phyloP scores from a whole-genome alignment of 2,888 invertebrate genomes.

The Arge pagana region DNA sequence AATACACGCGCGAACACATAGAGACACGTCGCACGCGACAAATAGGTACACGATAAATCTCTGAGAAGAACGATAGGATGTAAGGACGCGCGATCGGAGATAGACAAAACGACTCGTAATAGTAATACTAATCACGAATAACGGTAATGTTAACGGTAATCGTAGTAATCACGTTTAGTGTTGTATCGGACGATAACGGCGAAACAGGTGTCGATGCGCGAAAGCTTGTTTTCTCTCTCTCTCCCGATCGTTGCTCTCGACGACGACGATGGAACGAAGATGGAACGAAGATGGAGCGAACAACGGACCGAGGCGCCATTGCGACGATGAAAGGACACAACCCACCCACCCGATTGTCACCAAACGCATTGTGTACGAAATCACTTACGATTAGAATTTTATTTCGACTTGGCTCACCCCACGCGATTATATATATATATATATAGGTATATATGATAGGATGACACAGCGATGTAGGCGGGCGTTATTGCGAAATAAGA shows the following conservation, averaged over 20 bases:
- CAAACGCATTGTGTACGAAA: conserved; percentile 37
- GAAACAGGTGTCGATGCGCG: too few species aligned
- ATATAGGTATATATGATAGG: too few species aligned
- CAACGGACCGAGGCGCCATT: too few species aligned
- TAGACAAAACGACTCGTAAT: too few species aligned
- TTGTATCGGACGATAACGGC: too few species aligned
- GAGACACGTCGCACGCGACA: neutral
- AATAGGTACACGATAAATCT: conserved; percentile 33
- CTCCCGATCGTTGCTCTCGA: too few species aligned
- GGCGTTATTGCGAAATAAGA: too few species aligned
- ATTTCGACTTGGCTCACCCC: conserved; percentile 7
- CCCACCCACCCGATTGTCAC: conserved; percentile 37
- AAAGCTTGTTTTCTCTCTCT: too few species aligned
- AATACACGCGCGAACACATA: neutral
- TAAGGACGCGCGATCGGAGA: conserved; percentile 3
- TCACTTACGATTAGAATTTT: conserved; percentile 27
- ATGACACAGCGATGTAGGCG: too few species aligned
- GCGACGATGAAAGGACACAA: conserved; percentile 9
- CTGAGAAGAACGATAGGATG: conserved; percentile 25
- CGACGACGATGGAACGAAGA: neutral
- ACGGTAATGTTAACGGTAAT: conserved; percentile 28
- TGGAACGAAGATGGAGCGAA: too few species aligned
- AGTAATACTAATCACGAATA: conserved; percentile 12
- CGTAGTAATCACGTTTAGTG: too few species aligned
- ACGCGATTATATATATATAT: conserved; percentile 3